Evolutionary conservation across 2,797 vertebrate species (phyloP).

Genomic region (Enteromius anoplus): DNA sequence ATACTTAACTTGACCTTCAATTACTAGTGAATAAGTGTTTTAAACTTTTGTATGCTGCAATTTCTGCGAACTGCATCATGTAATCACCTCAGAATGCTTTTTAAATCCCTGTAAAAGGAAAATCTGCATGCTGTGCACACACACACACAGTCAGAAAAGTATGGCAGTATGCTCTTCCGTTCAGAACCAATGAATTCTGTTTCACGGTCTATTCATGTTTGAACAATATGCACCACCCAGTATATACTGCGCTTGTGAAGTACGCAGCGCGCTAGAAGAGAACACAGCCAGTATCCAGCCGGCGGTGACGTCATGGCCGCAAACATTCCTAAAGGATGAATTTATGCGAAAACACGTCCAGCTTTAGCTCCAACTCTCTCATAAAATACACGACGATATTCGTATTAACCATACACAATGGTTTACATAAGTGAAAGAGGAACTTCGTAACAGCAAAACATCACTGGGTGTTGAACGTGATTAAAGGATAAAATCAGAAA

Average conservation of each 20-base stretch:
- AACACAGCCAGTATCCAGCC: background rate
- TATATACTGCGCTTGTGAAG: background rate
- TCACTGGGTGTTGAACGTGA: too few relatives aligned
- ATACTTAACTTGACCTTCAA: background rate
- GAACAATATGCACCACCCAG: background rate
- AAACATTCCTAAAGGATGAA: background rate
- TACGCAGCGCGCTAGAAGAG: background rate
- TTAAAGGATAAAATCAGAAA: background rate
- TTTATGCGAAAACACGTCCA: conserved; percentile 9
- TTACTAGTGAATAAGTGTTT: background rate
- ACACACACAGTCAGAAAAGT: background rate
- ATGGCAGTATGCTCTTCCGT: background rate
- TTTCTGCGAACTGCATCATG: background rate
- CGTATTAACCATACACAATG: background rate
- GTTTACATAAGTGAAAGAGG: background rate
- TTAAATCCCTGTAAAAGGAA: background rate
- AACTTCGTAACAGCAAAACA: background rate
- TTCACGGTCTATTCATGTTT: background rate
- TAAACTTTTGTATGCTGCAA: background rate
- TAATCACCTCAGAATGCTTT: background rate
- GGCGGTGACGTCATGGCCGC: conserved; percentile 12
- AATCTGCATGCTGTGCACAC: too few relatives aligned
- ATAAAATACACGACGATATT: background rate
- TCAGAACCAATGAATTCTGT: background rate
- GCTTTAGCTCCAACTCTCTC: background rate